A percentile compares a stretch with the other conserved stretches of the same genome.
These are phyloP conservation scores for Blera fallax DNA, from an alignment of 2,888 invertebrate genomes.

Conservation along the genomic window DNA sequence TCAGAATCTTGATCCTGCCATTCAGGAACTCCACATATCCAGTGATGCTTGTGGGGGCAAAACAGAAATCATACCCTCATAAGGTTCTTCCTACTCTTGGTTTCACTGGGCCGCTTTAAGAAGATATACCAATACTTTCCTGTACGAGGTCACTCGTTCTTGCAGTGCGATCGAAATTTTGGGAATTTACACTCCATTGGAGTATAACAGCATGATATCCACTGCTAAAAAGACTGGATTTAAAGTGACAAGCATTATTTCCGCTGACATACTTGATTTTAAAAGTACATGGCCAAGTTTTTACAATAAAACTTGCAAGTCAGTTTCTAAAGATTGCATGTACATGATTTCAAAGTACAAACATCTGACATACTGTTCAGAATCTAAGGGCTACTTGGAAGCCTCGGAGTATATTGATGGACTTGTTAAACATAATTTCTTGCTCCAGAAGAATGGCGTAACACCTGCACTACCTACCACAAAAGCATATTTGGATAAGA, in stretches of 20 bases:
- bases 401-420: slow-evolving; percentile 10
- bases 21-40: too few relatives aligned
- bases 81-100: too few relatives aligned
- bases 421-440: slow-evolving; percentile 4
- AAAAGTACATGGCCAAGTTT: slow-evolving; percentile 1
- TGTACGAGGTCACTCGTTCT: too few relatives aligned
- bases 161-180: too few relatives aligned
- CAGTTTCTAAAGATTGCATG: neutral
- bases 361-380: slow-evolving; percentile 2
- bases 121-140: too few relatives aligned
- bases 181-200: neutral
- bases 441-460: slow-evolving; percentile 2
- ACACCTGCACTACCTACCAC: neutral
- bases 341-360: slow-evolving; percentile 15
- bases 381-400: neutral
- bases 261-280: slow-evolving; percentile 5
- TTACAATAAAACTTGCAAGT: slow-evolving; percentile 9
- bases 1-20: too few relatives aligned
- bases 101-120: too few relatives aligned
- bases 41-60: too few relatives aligned
- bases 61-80: too few relatives aligned
- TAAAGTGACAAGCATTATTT: neutral
- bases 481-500: neutral
- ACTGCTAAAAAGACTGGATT: neutral
- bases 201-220: neutral